Base-by-base conservation (phyloP, 2,113 vertebrate genomes). In the Crotophaga sulcirostris region DNA sequence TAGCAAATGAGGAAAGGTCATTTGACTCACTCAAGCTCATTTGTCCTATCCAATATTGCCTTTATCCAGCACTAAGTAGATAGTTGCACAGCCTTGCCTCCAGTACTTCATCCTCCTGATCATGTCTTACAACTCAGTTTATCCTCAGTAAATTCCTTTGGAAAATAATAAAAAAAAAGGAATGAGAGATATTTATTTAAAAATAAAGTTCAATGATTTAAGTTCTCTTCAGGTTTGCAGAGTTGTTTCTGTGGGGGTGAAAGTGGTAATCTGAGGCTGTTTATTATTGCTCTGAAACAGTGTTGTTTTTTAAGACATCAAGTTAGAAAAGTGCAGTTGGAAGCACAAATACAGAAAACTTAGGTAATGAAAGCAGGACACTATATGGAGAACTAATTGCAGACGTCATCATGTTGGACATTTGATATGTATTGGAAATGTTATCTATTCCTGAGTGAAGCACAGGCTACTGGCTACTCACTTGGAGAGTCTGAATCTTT, bases 21-120 rank as follows among this genome's bases (percentile, higher is more conserved):
- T 94, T 95, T 94, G 93, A 95, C 83, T 95, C 94, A 93, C 73
- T 72, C 40, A 87, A 58, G 69, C 36, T 87, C 55, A 81, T 96
- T 91, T 93, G 36, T 84, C 34, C 44, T 84, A 40, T 62, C 84
- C 88, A 81, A 83, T 90, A 84, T 40, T 89, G 73, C 10, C 45
- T 40, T 63, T 64, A 81, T 36, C 49, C 51, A 81, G 52, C 10
- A 54, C 34, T 18, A 28, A 81, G 38, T 26, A 36, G 56, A 77
- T 12, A 47, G 73, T 21, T 78, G 28, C 19, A 87, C 10, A 78
- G 64, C 33, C 52, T 90, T 83, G 13, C 18, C 13, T 87, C 14
- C 29, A 33, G 2, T 44, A 26, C 58, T 84, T 83, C 42, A 59
- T 63, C 3, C 10, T 8, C 20, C 3, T 42, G 51, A 66, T 11